phyloP scores from a whole-genome alignment of 2,113 vertebrate genomes.

The Cricetomys ansorgei region DNA sequence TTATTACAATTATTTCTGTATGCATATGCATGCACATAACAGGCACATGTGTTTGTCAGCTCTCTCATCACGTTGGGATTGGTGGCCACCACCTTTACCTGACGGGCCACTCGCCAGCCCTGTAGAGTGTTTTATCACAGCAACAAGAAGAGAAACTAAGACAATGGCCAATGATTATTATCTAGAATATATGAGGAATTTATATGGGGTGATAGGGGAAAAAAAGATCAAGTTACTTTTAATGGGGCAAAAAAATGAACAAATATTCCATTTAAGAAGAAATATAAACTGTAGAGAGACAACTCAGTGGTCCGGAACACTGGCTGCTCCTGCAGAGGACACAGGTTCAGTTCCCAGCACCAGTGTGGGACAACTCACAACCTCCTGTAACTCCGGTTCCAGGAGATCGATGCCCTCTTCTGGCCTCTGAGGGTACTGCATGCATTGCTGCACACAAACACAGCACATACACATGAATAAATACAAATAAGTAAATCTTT shows the following conservation, averaged over 20 bases:
- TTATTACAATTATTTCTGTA: not conserved
- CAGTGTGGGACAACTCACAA: not conserved
- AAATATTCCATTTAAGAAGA: not conserved
- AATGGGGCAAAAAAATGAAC: not conserved
- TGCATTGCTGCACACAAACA: not conserved
- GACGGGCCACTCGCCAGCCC: not conserved
- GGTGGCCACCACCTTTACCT: not conserved
- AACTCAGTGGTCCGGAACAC: not conserved
- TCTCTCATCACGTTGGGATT: not conserved
- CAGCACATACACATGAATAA: not conserved
- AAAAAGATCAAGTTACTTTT: not conserved
- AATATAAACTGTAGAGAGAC: not conserved
- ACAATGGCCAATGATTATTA: not conserved
- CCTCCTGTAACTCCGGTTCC: not conserved
- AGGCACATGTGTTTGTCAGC: not conserved
- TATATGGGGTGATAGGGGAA: not conserved
- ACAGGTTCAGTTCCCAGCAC: not conserved
- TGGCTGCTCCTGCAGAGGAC: not conserved
- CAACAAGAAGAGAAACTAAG: not conserved
- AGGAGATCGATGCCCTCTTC: not conserved
- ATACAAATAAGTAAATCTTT: not conserved
- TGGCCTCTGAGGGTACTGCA: not conserved
- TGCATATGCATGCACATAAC: not conserved
- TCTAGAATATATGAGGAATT: not conserved
- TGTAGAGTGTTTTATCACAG: not conserved